Percentiles rank a stretch among this genome's conserved stretches.
Evolutionary conservation across 2,888 invertebrate species (phyloP).

Genomic region (Xestia rhomboidea): DNA sequence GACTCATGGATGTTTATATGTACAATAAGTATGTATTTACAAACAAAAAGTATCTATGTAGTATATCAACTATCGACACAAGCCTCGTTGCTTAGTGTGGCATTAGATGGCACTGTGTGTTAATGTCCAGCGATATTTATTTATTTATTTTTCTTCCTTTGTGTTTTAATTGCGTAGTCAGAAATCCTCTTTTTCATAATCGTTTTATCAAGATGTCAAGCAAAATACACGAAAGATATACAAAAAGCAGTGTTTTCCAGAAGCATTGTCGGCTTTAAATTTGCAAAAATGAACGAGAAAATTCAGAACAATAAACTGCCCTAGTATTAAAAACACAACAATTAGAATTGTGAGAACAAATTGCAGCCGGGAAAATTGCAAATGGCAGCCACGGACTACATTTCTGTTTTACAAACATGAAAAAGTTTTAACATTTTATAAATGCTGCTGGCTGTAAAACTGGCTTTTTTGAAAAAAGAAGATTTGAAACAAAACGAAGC

Average conservation of each 20-base stretch:
- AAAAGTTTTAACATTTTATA: slow-evolving; percentile 21
- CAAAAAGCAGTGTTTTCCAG: not conserved
- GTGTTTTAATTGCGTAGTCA: not conserved
- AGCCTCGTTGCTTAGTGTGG: too few species aligned
- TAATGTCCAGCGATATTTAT: too few species aligned
- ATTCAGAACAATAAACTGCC: not conserved
- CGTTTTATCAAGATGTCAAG: not conserved
- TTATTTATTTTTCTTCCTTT: too few species aligned
- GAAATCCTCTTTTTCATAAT: not conserved
- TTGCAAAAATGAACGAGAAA: not conserved
- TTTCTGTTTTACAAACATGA: not conserved
- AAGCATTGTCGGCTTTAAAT: not conserved
- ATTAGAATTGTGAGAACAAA: not conserved
- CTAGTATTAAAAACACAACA: slow-evolving; percentile 6
- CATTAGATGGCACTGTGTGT: too few species aligned
- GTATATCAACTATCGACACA: too few species aligned
- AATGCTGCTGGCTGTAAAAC: slow-evolving; percentile 20
- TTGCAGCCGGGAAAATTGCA: not conserved
- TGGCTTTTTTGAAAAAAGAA: not conserved
- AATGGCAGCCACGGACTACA: slow-evolving; percentile 6
- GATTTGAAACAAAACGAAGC: not conserved
- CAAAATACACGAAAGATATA: not conserved
- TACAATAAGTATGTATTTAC: too few species aligned
- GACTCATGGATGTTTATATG: too few species aligned
- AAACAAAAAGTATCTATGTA: too few species aligned